Evolutionary conservation across 2,797 vertebrate species (phyloP), one percentile per base, ranked within the genome.

Genomic region (Cyprinodon diabolis): DNA sequence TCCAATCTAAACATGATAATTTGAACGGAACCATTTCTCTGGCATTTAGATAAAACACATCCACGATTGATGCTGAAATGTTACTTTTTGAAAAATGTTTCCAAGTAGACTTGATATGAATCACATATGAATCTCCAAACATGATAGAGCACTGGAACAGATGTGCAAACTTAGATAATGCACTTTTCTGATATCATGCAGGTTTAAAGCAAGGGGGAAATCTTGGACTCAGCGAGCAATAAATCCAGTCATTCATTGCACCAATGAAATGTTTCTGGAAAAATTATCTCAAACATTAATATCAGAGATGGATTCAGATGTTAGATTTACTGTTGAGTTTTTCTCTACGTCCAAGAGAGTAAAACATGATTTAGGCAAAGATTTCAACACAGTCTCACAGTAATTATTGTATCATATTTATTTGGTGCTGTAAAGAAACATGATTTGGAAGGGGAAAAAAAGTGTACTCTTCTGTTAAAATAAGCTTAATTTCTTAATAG

Each of bases 221-320:
- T 74, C 30, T 30, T 89, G 73, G 81, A 87, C 72, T 74, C 52
- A 52, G 84, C 68, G 75, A 79, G 79, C 86, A 89, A 81, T 72
- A 45, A 85, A 82, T 85, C 66, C 69, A 6, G 43, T 76, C 55
- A 45, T 65, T 76, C 55, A 76, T 30, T 30, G 30, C 30, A 30
- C 30, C 30, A 30, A 30, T 30, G 30, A 30, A 30, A 30, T 30
- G 30, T 30, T 30, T 30, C 3, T 30, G 30, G 3, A 30, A 30
- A 30, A 30, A n/a, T n/a, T n/a, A n/a, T n/a, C n/a, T 30, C 30
- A 55, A 85, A 35, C 43, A 25, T 2, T 52, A 48, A 66, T 78
- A 37, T 72, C 6, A 70, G 17, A 52, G 45, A 62, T 17, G n/a
- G 47, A 65, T 45, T n/a, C 0, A 63, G 54, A 15, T 63, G 17